Evolutionary conservation across 1,140 invertebrate genomes (phyloP).

Genomic region (Dolichoris vasculosae): DNA sequence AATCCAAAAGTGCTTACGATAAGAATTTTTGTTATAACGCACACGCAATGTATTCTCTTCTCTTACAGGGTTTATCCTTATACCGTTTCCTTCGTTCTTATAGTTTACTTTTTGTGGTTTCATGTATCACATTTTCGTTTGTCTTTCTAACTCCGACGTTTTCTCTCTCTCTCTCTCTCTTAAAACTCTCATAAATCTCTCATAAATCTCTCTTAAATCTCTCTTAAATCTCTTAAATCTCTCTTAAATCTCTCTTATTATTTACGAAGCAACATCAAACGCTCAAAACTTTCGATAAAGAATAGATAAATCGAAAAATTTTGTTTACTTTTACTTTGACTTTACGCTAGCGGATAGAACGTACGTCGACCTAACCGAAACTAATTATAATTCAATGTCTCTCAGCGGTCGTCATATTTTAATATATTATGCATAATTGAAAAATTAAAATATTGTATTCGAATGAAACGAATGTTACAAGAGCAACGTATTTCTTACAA

Average conservation of each 20-base stretch:
- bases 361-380: constrained; percentile 30
- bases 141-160: constrained; percentile 44
- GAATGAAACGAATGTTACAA: neutral
- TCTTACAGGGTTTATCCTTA: constrained; percentile 17
- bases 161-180: too few species aligned
- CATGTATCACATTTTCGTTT: constrained; percentile 53
- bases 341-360: constrained; percentile 23
- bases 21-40: constrained; percentile 11
- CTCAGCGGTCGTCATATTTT: constrained; percentile 15
- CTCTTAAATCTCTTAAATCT: too few species aligned
- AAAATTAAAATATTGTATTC: neutral
- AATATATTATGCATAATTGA: neutral
- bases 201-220: too few species aligned
- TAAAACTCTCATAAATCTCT: too few species aligned
- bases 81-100: constrained; percentile 8
- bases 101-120: constrained; percentile 48
- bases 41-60: neutral
- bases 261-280: constrained; percentile 53
- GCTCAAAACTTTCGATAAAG: constrained; percentile 47
- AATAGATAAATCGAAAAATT: constrained; percentile 42
- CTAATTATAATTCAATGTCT: constrained; percentile 50
- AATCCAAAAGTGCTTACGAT: constrained; percentile 23
- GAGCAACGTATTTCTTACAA: constrained; percentile 5
- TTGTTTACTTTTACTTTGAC: constrained; percentile 4
- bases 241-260: constrained; percentile 45